A percentile compares a stretch with the other conserved stretches of the same genome.
phyloP scores from a whole-genome alignment of 35 echinoderm and acorn worm species.

The Stichopus chloronotus region DNA sequence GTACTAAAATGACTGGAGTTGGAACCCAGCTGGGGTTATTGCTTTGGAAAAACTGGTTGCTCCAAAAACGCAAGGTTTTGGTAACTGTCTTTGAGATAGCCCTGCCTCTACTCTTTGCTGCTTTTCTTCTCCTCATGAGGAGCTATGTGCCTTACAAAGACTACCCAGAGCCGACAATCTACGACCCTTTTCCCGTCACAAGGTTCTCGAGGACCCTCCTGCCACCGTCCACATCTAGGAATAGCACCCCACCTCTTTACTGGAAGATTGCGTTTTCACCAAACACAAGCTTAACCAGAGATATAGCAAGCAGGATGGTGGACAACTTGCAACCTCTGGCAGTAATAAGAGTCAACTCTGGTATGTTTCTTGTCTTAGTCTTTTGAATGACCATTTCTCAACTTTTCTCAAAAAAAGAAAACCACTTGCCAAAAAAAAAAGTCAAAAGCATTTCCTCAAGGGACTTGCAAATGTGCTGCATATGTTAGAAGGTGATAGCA shows the following conservation, averaged over 20 bases:
- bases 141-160: conserved; percentile 77
- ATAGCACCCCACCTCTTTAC: conserved; percentile 5
- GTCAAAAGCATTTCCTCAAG: too few species aligned
- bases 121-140: conserved; percentile 71
- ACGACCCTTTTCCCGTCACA: conserved; percentile 62
- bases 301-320: conserved; percentile 62
- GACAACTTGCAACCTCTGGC: conserved; percentile 46
- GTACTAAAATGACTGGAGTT: conserved; percentile 67
- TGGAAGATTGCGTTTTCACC: conserved; percentile 89
- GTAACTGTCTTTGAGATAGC: conserved; percentile 83
- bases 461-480: too few species aligned
- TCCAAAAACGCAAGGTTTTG: conserved; percentile 68
- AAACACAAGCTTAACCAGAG: conserved; percentile 56
- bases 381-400: too few species aligned
- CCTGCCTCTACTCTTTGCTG: conserved; percentile 76
- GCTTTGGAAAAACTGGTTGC: conserved; percentile 92
- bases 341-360: background rate
- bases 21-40: conserved; percentile 72
- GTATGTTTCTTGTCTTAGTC: background rate
- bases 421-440: too few species aligned
- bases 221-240: background rate
- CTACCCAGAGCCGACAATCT: conserved; percentile 63
- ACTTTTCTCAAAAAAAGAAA: too few species aligned
- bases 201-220: conserved; percentile 62
- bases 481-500: too few species aligned